Evolutionary conservation across 2,113 vertebrate genomes (phyloP), one percentile per base, ranked within the genome.

Genomic region (Tyto alba): DNA sequence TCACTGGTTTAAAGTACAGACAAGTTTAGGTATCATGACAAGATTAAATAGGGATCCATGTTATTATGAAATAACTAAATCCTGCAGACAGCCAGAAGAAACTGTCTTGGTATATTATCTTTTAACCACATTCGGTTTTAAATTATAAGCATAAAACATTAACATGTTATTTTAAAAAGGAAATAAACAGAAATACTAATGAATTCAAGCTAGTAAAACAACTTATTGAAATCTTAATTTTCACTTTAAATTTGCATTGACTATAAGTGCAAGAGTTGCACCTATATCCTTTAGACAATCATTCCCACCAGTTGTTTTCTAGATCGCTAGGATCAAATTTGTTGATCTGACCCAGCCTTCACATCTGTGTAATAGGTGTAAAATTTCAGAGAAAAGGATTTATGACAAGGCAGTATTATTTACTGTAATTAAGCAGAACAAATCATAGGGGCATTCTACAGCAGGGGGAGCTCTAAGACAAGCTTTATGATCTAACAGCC

Each of bases 401-500:
- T 32, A 50, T 20, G n/a, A 19, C 2, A 41, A 62, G 22, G 17
- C 20, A 32, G 4, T 9, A 5, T 6, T 66, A 2, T 2, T 14
- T 21, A 4, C 1, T 9, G 16, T 18, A 32, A 64, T 4, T 7
- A 32, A 57, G 6, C 20, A 11, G 69, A 60, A 71, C 9, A 89
- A 86, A 43, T 55, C 63, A 52, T 1, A 45, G 30, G 13, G 29
- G 11, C 22, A 73, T 84, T 2, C 41, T 64, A 80, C 97, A 95
- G 95, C 74, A 98, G 97, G n/a, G 96, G 97, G 97, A 92, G 97
- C 96, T 96, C 94, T 94, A 95, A 62, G 85, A 84, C 90, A 93
- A 91, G 34, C 19, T 59, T 74, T 79, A 38, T 5, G 34, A 56
- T 40, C 56, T n/a, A 55, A 79, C 64, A 40, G 1, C 0, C 4